Conservation (phyloP, 2,113 vertebrate species). For the Scartelaos histophorus region DNA sequence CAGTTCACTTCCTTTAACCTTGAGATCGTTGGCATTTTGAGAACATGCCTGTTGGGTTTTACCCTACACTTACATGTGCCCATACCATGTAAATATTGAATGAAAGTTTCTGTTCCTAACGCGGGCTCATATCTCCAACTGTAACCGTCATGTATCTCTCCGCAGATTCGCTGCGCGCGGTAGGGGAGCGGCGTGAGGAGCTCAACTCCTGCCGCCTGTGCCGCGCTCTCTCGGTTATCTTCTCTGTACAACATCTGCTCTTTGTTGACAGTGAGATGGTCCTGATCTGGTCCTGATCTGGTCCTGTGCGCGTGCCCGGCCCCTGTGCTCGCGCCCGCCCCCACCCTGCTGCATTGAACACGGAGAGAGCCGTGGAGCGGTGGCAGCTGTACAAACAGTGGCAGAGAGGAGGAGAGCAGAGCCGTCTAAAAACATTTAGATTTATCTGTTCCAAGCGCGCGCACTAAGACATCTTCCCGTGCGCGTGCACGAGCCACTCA, state of each 20-base stretch:
- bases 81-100: no score
- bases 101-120: no score
- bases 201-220: background rate
- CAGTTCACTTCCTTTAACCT: no score
- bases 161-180: no score
- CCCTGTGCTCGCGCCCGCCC: background rate
- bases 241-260: conserved; percentile 1
- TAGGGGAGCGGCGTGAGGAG: background rate
- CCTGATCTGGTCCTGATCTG: background rate
- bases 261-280: background rate
- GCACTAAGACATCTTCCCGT: background rate
- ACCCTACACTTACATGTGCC: no score
- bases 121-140: no score
- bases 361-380: background rate
- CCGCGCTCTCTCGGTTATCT: background rate
- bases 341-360: background rate
- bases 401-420: background rate
- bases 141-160: no score
- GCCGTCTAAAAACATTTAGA: background rate
- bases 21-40: no score
- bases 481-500: background rate
- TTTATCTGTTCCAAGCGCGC: background rate
- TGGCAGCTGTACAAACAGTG: conserved; percentile 5
- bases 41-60: no score
- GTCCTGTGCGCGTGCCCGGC: background rate